phyloP scores from a whole-genome alignment of 1,140 invertebrate genomes.

The Samia ricini region DNA sequence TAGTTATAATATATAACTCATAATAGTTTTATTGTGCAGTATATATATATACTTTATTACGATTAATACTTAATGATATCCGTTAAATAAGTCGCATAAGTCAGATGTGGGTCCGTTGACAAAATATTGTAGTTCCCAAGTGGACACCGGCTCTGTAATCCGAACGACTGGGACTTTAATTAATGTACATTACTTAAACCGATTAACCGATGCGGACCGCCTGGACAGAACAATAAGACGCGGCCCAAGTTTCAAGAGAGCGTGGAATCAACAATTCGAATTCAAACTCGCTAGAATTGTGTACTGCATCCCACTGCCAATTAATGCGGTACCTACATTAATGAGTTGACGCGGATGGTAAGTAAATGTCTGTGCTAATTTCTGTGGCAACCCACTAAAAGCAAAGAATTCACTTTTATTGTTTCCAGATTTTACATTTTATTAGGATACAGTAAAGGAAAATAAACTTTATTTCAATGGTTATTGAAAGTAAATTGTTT shows the following conservation, averaged over 20 bases:
- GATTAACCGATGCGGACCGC: constrained; percentile 40
- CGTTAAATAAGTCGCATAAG: not conserved
- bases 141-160: constrained; percentile 40
- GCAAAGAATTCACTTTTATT: no score
- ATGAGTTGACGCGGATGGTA: no score
- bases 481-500: no score
- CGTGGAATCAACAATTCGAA: not conserved
- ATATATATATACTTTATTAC: not conserved
- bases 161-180: constrained; percentile 36
- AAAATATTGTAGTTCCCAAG: constrained; percentile 51
- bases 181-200: constrained; percentile 60
- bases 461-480: no score
- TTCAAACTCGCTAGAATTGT: not conserved
- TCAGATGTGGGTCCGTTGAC: constrained; percentile 45
- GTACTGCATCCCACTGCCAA: not conserved
- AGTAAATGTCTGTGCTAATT: no score
- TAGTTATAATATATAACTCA: no score
- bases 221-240: constrained; percentile 17
- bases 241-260: not conserved
- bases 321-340: not conserved
- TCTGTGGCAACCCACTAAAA: no score
- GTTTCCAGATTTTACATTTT: no score
- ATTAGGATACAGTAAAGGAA: no score
- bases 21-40: no score
- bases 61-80: constrained; percentile 1